These are phyloP conservation scores for Tragelaphus scriptus DNA, from an alignment of 2,113 vertebrate genomes.

Conservation along the genomic window DNA sequence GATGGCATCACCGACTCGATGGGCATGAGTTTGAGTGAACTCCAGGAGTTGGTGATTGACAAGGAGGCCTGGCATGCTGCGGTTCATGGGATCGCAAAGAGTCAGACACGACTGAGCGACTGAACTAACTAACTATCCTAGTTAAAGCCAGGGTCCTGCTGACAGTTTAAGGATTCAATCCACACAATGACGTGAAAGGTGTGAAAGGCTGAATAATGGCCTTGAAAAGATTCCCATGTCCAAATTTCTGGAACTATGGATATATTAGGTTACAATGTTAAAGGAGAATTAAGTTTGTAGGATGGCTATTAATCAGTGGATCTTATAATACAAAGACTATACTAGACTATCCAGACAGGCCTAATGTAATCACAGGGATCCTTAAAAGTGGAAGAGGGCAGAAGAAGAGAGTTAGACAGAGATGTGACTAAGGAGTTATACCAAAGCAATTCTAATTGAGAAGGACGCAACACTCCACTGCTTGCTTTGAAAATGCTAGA, in stretches of 20 bases:
- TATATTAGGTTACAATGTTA: neutral
- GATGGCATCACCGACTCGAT: too few relatives aligned
- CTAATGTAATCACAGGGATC: neutral
- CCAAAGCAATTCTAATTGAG: neutral
- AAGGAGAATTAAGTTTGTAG: neutral
- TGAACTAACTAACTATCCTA: too few relatives aligned
- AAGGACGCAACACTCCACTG: neutral
- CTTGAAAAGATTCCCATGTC: neutral
- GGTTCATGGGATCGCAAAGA: too few relatives aligned
- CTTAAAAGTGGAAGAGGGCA: neutral
- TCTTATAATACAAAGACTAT: neutral
- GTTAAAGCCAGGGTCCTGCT: neutral
- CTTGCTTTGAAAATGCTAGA: neutral
- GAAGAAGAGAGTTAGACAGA: neutral
- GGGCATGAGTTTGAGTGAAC: too few relatives aligned
- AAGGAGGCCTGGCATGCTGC: too few relatives aligned
- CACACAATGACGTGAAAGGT: neutral
- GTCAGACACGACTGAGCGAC: accelerated
- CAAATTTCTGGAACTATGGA: neutral
- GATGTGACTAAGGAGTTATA: neutral
- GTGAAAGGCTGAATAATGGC: neutral
- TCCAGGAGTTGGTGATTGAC: too few relatives aligned
- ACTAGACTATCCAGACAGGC: neutral
- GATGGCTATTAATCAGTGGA: neutral
- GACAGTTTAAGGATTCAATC: neutral